These are phyloP conservation scores for Spatulosminthurus flaviceps DNA, from an alignment of 2,888 invertebrate species.

Conservation along the genomic window DNA sequence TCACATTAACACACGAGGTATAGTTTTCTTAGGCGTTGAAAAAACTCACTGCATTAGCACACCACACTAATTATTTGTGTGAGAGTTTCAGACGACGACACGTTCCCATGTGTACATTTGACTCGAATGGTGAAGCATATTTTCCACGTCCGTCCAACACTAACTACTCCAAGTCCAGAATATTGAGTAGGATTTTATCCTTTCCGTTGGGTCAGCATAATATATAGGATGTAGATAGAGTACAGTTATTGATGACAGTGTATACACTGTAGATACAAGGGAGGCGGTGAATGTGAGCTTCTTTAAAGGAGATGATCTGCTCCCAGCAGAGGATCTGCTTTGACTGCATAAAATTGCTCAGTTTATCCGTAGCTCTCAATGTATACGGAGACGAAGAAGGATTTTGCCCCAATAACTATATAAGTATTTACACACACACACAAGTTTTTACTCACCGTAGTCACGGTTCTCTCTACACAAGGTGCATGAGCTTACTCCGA, in stretches of 20 bases:
- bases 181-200: not conserved
- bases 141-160: too few species aligned
- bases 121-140: too few species aligned
- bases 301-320: not conserved
- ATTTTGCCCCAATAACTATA: not conserved
- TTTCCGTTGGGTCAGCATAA: too few species aligned
- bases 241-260: slow-evolving; percentile 5
- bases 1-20: not conserved
- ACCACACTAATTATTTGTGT: too few species aligned
- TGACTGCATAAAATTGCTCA: not conserved
- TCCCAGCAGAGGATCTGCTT: not conserved
- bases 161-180: not conserved
- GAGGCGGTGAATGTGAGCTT: not conserved
- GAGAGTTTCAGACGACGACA: too few species aligned
- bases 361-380: not conserved
- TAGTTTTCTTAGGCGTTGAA: not conserved
- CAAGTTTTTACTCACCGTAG: not conserved
- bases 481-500: not conserved
- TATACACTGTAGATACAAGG: too few species aligned
- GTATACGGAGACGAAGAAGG: too few species aligned
- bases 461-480: not conserved
- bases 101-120: too few species aligned
- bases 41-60: too few species aligned
- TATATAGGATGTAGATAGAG: too few species aligned
- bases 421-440: not conserved